These are phyloP conservation scores for Podarcis muralis DNA, from an alignment of 2,113 vertebrate genomes.

Conservation along the genomic window DNA sequence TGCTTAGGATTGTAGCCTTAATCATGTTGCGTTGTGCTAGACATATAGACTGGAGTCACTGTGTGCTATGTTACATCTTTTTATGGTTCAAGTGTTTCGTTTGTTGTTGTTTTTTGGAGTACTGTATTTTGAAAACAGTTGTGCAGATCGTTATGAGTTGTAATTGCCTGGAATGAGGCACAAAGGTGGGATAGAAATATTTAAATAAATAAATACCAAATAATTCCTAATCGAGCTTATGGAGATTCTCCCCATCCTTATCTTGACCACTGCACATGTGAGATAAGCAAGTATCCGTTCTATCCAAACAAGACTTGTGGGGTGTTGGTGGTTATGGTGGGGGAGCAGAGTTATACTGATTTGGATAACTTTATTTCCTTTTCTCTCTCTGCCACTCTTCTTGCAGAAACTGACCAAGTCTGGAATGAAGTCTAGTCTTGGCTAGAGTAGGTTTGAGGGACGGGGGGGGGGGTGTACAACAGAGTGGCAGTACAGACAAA, in stretches of 20 bases:
- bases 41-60: background rate
- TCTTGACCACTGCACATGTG: background rate
- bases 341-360: background rate
- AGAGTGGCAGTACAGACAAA: background rate
- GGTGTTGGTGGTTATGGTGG: background rate
- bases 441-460: background rate
- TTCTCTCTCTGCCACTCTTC: background rate
- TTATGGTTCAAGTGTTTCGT: background rate
- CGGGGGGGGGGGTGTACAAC: background rate
- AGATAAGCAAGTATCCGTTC: background rate
- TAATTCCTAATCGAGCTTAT: background rate
- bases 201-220: background rate
- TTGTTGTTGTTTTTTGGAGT: too few species aligned
- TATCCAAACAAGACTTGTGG: background rate
- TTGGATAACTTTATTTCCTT: background rate
- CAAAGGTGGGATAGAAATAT: background rate
- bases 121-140: too few species aligned
- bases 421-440: background rate
- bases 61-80: background rate
- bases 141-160: too few species aligned
- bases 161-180: background rate
- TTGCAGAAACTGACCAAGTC: background rate
- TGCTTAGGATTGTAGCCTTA: too few species aligned
- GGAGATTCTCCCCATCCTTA: background rate
- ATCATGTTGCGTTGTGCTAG: background rate